phyloP scores from a whole-genome alignment of 2,797 vertebrate genomes.

The Myotis pilosus region DNA sequence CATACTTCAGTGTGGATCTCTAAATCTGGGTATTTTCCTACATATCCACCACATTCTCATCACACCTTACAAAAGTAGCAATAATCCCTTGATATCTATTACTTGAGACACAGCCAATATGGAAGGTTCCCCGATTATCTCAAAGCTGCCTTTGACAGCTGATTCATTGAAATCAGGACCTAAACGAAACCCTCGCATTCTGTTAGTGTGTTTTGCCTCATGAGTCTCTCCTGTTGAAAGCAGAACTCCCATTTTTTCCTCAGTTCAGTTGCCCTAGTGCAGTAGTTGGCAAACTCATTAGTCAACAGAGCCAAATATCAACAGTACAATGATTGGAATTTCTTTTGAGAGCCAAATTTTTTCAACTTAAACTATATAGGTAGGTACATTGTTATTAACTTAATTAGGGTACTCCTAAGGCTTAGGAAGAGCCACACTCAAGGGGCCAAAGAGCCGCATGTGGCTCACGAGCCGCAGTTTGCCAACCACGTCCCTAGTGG shows the following conservation, averaged over 20 bases:
- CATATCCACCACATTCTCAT: rapidly evolving
- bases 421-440: too few species aligned
- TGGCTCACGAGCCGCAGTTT: too few species aligned
- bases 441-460: too few species aligned
- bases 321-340: too few species aligned
- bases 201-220: too few species aligned
- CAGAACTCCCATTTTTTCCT: neutral
- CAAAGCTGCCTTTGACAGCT: neutral
- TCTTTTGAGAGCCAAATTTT: too few species aligned
- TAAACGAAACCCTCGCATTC: neutral
- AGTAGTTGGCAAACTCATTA: too few species aligned
- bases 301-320: too few species aligned
- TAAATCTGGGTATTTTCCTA: neutral
- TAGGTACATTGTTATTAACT: too few species aligned
- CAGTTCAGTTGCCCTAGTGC: neutral
- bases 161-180: neutral
- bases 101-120: neutral
- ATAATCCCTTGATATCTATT: rapidly evolving
- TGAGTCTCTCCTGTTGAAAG: neutral
- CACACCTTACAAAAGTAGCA: rapidly evolving
- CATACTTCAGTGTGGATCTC: neutral
- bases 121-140: rapidly evolving
- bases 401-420: too few species aligned
- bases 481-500: neutral
- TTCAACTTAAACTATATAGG: too few species aligned